Evolutionary conservation across 2,113 vertebrate genomes (phyloP).

Genomic region (Mungos mungo): DNA sequence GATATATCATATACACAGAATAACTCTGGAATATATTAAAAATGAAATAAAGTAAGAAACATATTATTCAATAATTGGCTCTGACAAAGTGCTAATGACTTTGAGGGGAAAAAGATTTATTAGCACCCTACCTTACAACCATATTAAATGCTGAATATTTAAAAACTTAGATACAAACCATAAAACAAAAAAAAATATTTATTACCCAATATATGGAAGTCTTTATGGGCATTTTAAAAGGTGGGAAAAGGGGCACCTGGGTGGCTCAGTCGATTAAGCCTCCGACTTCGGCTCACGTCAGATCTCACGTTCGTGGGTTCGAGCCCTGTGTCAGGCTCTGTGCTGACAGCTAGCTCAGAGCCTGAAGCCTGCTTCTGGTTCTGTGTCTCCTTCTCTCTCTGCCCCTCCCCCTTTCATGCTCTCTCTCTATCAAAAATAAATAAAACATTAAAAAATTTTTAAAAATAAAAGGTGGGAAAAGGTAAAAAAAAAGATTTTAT

Average conservation of each 20-base stretch:
- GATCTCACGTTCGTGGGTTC: too few relatives aligned
- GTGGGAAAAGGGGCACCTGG: background rate
- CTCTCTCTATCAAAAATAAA: too few relatives aligned
- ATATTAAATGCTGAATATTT: conserved; percentile 54
- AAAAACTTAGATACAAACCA: conserved; percentile 32
- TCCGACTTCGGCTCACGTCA: too few relatives aligned
- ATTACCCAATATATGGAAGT: background rate
- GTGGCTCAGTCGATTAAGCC: too few relatives aligned
- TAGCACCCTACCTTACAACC: background rate
- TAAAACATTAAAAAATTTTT: too few relatives aligned
- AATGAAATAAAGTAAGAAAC: conserved; percentile 1
- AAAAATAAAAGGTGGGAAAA: background rate
- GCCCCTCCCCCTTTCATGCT: too few relatives aligned
- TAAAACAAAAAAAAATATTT: conserved; percentile 21
- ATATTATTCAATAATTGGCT: background rate
- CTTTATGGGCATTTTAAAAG: background rate
- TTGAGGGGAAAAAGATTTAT: background rate
- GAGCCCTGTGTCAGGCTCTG: too few relatives aligned
- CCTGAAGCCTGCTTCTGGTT: too few relatives aligned
- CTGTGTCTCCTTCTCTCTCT: too few relatives aligned
- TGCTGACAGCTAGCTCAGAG: too few relatives aligned
- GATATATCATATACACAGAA: background rate
- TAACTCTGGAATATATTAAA: conserved; percentile 29
- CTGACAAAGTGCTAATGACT: conserved; percentile 28
- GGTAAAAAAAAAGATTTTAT: conserved; percentile 20